A percentile compares a stretch with the other conserved stretches of the same genome.
phyloP scores from a whole-genome alignment of 1,140 invertebrate genomes.

The Drosophila jambulina region DNA sequence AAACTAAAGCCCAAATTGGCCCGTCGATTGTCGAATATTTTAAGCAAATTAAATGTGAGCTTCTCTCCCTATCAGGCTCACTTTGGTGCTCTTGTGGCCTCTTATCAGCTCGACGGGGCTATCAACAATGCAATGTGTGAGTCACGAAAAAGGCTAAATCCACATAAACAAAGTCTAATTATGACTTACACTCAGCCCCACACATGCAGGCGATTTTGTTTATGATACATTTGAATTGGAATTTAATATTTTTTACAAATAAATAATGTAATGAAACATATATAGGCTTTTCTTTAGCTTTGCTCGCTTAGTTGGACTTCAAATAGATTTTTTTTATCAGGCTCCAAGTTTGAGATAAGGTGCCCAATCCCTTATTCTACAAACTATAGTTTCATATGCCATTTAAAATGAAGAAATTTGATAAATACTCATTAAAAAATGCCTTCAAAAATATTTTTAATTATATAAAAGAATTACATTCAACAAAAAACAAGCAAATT shows the following conservation, averaged over 20 bases:
- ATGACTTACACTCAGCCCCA: neutral
- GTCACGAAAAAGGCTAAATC: neutral
- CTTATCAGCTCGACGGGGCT: constrained; percentile 4
- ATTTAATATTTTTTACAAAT: neutral
- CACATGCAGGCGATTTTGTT: too few species aligned
- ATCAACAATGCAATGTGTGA: constrained; percentile 14
- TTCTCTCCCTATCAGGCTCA: neutral
- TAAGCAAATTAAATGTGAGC: constrained; percentile 31
- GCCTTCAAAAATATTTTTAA: neutral
- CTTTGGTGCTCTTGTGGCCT: neutral
- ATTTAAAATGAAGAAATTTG: neutral
- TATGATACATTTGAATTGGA: neutral
- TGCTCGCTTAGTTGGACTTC: neutral
- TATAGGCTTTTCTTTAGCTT: neutral
- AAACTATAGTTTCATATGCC: neutral
- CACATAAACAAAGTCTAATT: neutral
- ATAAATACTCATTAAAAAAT: neutral
- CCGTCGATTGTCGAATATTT: constrained; percentile 23
- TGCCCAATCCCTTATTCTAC: neutral
- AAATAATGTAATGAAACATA: neutral
- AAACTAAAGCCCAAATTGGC: neutral
- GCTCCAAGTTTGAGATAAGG: too few species aligned
- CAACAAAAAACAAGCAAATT: neutral
- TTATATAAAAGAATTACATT: neutral
- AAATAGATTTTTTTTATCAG: neutral